phyloP scores from a whole-genome alignment of 2,113 vertebrate species.

The Mormyrus iriodes region DNA sequence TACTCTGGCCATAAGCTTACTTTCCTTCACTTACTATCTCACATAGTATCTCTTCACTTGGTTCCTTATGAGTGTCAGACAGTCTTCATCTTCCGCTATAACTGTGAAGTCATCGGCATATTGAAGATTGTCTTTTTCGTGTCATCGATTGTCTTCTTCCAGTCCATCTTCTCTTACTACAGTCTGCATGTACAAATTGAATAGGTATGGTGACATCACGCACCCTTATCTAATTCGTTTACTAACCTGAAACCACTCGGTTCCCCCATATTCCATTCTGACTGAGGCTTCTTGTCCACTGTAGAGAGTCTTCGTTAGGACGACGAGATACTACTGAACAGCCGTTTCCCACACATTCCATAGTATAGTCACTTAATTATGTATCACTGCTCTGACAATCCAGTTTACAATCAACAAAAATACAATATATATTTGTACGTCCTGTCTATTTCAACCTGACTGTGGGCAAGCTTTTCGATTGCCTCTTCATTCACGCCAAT shows the following conservation, averaged over 20 bases:
- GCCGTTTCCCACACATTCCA: neutral
- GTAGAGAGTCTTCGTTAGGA: neutral
- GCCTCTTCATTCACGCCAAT: neutral
- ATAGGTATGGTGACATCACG: neutral
- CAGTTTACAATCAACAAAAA: neutral
- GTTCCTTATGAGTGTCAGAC: no score
- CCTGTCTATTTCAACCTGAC: neutral
- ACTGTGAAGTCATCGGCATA: neutral
- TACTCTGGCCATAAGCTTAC: no score
- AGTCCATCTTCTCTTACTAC: neutral
- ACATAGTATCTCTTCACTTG: no score
- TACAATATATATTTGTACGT: neutral
- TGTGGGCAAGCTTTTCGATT: neutral
- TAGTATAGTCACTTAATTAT: neutral
- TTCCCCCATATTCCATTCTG: neutral
- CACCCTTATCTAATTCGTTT: neutral
- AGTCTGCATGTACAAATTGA: neutral
- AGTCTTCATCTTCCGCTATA: no score
- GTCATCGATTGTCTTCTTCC: neutral
- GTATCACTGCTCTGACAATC: neutral
- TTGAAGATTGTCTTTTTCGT: no score
- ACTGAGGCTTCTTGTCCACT: neutral
- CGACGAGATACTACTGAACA: neutral
- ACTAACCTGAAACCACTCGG: neutral
- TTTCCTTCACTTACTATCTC: no score